A percentile compares a stretch with the other conserved stretches of the same genome.
Conservation (phyloP, 92 coral and sea anemone species). For the Umimayanthus kanabou region DNA sequence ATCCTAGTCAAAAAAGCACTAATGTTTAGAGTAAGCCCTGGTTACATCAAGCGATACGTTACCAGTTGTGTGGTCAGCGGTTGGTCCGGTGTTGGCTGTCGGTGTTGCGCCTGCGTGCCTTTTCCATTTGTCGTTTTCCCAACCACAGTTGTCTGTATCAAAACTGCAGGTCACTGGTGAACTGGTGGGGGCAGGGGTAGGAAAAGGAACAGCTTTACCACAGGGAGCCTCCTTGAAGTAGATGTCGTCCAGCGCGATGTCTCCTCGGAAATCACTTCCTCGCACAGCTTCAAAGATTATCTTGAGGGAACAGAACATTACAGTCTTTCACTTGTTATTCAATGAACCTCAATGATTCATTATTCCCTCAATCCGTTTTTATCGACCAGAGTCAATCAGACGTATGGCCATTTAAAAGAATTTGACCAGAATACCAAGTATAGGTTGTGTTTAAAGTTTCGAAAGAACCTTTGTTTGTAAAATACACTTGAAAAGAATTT, state of each 20-base stretch:
- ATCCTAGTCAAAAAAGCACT: too few relatives aligned
- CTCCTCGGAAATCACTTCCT: slow-evolving; percentile 47
- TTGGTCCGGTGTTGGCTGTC: slow-evolving; percentile 69
- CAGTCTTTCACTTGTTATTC: neutral
- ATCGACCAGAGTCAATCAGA: neutral
- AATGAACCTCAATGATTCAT: neutral
- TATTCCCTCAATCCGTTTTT: too few relatives aligned
- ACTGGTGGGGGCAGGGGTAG: neutral
- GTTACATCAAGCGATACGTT: neutral
- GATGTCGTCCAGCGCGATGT: slow-evolving; percentile 60
- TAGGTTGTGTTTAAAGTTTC: too few relatives aligned
- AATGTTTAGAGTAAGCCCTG: too few relatives aligned
- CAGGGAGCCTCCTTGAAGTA: slow-evolving; percentile 32
- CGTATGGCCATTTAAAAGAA: too few relatives aligned
- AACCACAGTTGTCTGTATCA: slow-evolving; percentile 31
- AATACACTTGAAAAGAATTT: too few relatives aligned
- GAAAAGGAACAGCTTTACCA: neutral
- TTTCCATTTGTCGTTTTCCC: slow-evolving; percentile 48
- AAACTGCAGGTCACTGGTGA: slow-evolving; percentile 5
- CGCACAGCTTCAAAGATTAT: slow-evolving; percentile 54
- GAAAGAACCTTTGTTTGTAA: too few relatives aligned
- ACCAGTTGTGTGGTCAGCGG: slow-evolving; percentile 70
- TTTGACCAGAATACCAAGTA: too few relatives aligned
- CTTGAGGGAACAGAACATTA: slow-evolving; percentile 23
- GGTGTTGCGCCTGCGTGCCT: slow-evolving; percentile 53